Percentiles rank a stretch among this genome's conserved stretches.
phyloP scores from a whole-genome alignment of 2,888 invertebrate species.

The Sesia bembeciformis region DNA sequence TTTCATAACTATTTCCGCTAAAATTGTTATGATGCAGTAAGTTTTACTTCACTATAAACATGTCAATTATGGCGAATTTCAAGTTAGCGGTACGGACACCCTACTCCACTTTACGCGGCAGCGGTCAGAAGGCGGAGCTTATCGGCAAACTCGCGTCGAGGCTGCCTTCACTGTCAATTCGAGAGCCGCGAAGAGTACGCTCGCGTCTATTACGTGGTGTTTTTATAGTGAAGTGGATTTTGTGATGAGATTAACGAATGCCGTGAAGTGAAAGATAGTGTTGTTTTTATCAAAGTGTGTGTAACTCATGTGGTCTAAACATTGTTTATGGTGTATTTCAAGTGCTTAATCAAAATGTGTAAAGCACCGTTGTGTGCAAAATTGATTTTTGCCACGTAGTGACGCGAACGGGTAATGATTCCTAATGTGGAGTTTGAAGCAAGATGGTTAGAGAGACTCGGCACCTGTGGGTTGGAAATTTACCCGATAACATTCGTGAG shows the following conservation, averaged over 20 bases:
- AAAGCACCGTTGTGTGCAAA: slow-evolving; percentile 68
- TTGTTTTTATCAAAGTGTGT: slow-evolving; percentile 48
- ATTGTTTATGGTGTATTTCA: slow-evolving; percentile 50
- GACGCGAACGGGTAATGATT: slow-evolving; percentile 79
- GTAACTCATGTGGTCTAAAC: slow-evolving; percentile 52
- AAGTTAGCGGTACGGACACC: slow-evolving; percentile 25
- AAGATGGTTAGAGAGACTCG: slow-evolving; percentile 99
- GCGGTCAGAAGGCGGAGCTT: slow-evolving; percentile 75
- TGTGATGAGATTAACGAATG: slow-evolving; percentile 69
- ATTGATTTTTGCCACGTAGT: slow-evolving; percentile 76
- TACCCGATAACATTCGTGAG: slow-evolving; percentile 99
- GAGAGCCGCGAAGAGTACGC: slow-evolving; percentile 71
- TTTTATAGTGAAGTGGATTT: slow-evolving; percentile 70
- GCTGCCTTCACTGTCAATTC: slow-evolving; percentile 71
- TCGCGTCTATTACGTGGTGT: slow-evolving; percentile 69
- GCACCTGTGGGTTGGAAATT: slow-evolving; percentile 99
- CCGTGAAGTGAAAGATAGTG: slow-evolving; percentile 69
- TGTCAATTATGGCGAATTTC: not conserved
- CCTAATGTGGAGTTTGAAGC: slow-evolving; percentile 95
- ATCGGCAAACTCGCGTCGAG: slow-evolving; percentile 74
- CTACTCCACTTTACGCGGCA: slow-evolving; percentile 73
- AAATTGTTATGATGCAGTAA: no score
- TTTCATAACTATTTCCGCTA: no score
- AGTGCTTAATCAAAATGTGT: slow-evolving; percentile 70
- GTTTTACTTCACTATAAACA: no score